Evolutionary conservation across 2,113 vertebrate genomes (phyloP), one percentile per base, ranked within the genome.

Genomic region (Anthoscopus minutus): DNA sequence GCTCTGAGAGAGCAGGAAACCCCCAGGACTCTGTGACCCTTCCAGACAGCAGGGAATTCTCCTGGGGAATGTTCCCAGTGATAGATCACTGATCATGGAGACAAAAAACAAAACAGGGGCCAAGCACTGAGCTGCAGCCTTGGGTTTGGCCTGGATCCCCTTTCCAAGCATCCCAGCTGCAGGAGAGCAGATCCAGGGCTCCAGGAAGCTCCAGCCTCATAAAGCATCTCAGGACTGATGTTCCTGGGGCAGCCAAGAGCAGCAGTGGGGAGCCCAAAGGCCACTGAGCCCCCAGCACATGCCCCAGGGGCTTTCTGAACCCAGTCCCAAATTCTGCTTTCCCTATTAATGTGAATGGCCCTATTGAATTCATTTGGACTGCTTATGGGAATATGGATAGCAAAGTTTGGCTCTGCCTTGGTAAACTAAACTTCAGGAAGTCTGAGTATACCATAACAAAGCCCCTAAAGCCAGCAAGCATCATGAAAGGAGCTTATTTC

Each of bases 401-500:
- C 93, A 84, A 86, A 84, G 77, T 48, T 78, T 93, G 88, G 88
- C 93, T 93, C 76, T 91, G 19, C 88, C 86, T 71, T 42, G 92
- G 95, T 96, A 93, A 96, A 95, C 90, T 81, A 71, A 88, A 83
- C 88, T 92, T 86, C 76, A 90, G 86, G 88, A 95, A 76, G 93
- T 67, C 86, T 53, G 72, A 90, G 77, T 67, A 45, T 81, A 77
- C 86, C 85, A 74, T 93, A 95, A 97, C 93, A 96, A 96, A 95
- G 94, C 88, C 92, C 82, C 94, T 83, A 93, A 93, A 96, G 93
- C 93, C 95, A 96, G 91, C 88, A 64, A 81, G 77, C 88, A 92
- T 90, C 90, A 72, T 92, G 92, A 94, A 96, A 96, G 88, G 69
- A 90, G 86, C 82, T 96, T 73, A 88, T 88, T 96, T 95, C 92